Evolutionary conservation across 1,140 invertebrate genomes (phyloP).

Genomic region (Harpegnathos saltator): DNA sequence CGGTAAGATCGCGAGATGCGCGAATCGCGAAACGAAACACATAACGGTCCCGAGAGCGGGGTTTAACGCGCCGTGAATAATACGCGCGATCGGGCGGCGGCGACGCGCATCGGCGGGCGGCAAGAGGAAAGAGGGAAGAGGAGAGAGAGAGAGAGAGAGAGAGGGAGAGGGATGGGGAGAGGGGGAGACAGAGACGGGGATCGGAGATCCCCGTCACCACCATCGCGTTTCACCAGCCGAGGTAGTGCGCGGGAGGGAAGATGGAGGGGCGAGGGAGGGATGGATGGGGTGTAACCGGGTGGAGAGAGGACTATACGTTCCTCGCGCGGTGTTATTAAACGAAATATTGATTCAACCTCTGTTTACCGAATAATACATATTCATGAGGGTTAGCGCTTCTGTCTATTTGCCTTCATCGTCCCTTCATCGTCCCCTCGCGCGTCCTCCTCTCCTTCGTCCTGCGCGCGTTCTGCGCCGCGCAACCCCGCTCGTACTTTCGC

Average conservation of each 20-base stretch:
- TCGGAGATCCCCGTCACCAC: slow-evolving; percentile 8
- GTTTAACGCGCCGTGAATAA: slow-evolving; percentile 81
- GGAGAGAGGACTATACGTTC: slow-evolving; percentile 54
- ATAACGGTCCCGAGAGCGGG: slow-evolving; percentile 81
- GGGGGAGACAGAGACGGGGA: too few species aligned
- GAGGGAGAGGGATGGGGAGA: too few species aligned
- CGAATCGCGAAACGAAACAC: slow-evolving; percentile 71
- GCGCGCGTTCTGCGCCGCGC: slow-evolving; percentile 20
- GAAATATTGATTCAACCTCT: slow-evolving; percentile 86
- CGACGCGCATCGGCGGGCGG: background rate
- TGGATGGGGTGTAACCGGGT: background rate
- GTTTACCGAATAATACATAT: slow-evolving; percentile 86
- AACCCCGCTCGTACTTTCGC: slow-evolving; percentile 18
- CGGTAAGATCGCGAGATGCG: background rate
- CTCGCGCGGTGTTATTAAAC: slow-evolving; percentile 84
- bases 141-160: background rate
- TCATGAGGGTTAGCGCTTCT: slow-evolving; percentile 82
- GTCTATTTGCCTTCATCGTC: slow-evolving; percentile 79
- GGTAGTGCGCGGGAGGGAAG: slow-evolving; percentile 31
- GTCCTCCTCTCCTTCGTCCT: slow-evolving; percentile 29
- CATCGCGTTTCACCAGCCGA: slow-evolving; percentile 35
- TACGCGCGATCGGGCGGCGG: slow-evolving; percentile 68
- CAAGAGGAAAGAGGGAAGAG: background rate
- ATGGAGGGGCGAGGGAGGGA: slow-evolving; percentile 10
- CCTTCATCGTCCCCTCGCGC: slow-evolving; percentile 61